phyloP scores from a whole-genome alignment of 2,113 vertebrate species.

The Otocyon megalotis region DNA sequence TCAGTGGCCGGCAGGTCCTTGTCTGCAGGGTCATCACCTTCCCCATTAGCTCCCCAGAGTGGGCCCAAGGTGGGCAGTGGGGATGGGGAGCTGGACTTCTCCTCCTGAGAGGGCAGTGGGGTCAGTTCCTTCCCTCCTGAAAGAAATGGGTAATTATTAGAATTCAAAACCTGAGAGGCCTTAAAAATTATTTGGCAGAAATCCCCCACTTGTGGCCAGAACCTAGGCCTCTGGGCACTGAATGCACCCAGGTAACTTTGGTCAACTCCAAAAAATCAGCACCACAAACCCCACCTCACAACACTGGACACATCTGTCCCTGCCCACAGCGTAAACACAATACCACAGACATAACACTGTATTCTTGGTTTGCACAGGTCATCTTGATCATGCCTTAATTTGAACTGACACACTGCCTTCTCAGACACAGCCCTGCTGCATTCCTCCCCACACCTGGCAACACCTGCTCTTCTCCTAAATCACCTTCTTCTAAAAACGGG shows the following conservation, averaged over 20 bases:
- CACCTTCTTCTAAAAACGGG: neutral
- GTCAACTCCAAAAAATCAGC: neutral
- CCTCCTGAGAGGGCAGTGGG: slow-evolving; percentile 60
- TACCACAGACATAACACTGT: fast-evolving
- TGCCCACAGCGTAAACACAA: fast-evolving
- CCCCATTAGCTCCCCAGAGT: slow-evolving; percentile 73
- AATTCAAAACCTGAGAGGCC: neutral
- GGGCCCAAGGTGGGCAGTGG: slow-evolving; percentile 77
- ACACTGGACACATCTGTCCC: fast-evolving
- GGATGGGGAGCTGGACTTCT: slow-evolving; percentile 68
- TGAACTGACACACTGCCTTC: no score
- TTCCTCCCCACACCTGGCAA: no score
- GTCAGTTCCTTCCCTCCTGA: slow-evolving; percentile 73
- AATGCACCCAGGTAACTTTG: neutral
- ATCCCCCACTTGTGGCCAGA: neutral
- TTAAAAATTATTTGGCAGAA: neutral
- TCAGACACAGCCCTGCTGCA: neutral
- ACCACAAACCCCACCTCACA: fast-evolving
- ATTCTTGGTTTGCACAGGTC: neutral
- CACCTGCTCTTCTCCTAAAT: neutral
- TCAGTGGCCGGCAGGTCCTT: slow-evolving; percentile 65
- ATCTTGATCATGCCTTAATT: fast-evolving
- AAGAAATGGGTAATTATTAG: neutral
- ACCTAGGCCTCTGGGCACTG: neutral
- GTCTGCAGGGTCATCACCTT: slow-evolving; percentile 56